Conservation (phyloP, 1,140 invertebrate genomes). For the Cotesia glomerata region DNA sequence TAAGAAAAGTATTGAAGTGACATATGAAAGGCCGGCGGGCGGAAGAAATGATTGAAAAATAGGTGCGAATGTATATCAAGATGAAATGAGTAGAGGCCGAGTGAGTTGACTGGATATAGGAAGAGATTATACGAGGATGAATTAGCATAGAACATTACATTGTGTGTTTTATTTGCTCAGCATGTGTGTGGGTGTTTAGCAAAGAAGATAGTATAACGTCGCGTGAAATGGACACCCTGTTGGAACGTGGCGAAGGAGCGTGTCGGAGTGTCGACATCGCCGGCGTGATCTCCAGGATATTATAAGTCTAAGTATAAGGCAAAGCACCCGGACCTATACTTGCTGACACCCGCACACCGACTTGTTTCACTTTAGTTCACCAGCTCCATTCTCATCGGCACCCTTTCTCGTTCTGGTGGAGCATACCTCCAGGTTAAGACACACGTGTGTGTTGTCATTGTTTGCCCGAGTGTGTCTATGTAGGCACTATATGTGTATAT, state of each 20-base stretch:
- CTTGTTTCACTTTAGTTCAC: slow-evolving; percentile 1
- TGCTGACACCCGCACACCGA: background rate
- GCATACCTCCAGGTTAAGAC: background rate
- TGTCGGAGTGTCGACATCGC: slow-evolving; percentile 36
- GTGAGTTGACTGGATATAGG: background rate
- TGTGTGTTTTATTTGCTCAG: background rate
- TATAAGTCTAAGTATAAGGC: no score
- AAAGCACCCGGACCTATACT: slow-evolving; percentile 29
- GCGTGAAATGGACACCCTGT: slow-evolving; percentile 12
- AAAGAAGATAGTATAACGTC: background rate
- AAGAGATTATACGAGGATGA: slow-evolving; percentile 6
- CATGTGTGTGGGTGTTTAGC: no score
- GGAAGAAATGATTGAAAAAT: slow-evolving; percentile 12
- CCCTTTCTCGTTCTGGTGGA: slow-evolving; percentile 29
- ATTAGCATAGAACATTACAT: slow-evolving; percentile 19
- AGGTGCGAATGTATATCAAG: background rate
- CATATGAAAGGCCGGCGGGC: background rate
- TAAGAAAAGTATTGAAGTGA: background rate
- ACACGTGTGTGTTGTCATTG: background rate
- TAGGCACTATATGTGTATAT: background rate
- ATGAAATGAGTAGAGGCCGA: background rate
- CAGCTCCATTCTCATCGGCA: slow-evolving; percentile 31
- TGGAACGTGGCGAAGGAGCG: slow-evolving; percentile 32
- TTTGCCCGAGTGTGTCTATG: background rate
- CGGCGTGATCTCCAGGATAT: slow-evolving; percentile 30